Percentiles rank a stretch among this genome's conserved stretches.
phyloP scores from a whole-genome alignment of 2,888 invertebrate species.

The Crepidodera aurea region DNA sequence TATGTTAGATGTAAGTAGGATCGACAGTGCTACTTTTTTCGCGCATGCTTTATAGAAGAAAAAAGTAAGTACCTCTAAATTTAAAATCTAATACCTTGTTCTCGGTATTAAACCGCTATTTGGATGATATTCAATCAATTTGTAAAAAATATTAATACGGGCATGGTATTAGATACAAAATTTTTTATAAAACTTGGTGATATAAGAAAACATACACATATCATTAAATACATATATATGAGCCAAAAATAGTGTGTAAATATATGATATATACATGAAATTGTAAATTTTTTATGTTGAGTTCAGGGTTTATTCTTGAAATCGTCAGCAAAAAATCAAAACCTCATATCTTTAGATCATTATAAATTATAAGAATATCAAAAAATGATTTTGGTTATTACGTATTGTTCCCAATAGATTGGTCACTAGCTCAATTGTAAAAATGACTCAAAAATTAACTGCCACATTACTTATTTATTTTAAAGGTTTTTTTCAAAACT shows the following conservation, averaged over 20 bases:
- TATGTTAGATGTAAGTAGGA: slow-evolving; percentile 58
- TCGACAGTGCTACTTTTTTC: slow-evolving; percentile 36
- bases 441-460: no score
- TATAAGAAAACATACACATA: slow-evolving; percentile 45
- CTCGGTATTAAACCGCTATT: neutral
- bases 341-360: no score
- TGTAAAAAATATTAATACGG: no score
- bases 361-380: no score
- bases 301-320: slow-evolving; percentile 46
- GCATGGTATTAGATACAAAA: no score
- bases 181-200: slow-evolving; percentile 43
- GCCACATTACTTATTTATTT: no score
- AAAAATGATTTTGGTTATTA: no score
- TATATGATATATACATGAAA: slow-evolving; percentile 49
- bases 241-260: slow-evolving; percentile 54
- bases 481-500: no score
- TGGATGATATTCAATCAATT: no score
- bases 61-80: neutral
- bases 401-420: no score
- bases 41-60: slow-evolving; percentile 27
- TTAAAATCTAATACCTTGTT: neutral
- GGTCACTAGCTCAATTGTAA: no score
- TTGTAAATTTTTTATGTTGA: slow-evolving; percentile 48
- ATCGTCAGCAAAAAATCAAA: no score
- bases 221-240: slow-evolving; percentile 49